Conservation (phyloP, 2,113 vertebrate species). For the Clarias batrachus region DNA sequence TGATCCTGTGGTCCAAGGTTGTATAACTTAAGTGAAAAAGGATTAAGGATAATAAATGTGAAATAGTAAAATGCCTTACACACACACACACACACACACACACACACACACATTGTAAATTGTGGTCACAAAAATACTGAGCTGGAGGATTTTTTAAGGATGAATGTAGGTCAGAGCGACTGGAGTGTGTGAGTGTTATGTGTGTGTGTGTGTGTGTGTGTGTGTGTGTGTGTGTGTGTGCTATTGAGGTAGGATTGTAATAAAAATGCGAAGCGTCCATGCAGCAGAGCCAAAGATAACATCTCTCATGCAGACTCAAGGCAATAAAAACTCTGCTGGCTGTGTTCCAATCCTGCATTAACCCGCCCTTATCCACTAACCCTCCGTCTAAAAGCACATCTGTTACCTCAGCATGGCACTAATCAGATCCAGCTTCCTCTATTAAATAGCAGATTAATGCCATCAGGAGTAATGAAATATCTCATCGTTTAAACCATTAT, state of each 20-base stretch:
- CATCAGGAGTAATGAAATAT: neutral
- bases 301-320: constrained; percentile 32
- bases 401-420: neutral
- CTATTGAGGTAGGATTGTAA: constrained; percentile 14
- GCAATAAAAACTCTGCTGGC: neutral
- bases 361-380: neutral
- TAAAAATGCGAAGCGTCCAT: constrained; percentile 48
- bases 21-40: neutral
- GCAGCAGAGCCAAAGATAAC: constrained; percentile 55
- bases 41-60: neutral
- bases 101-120: neutral
- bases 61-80: neutral
- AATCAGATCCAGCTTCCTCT: neutral
- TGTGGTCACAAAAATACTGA: constrained; percentile 39
- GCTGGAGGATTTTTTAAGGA: constrained; percentile 16
- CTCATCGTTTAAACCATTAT: neutral
- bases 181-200: constrained; percentile 4
- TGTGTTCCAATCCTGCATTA: neutral
- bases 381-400: neutral
- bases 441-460: neutral
- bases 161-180: neutral
- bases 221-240: constrained; percentile 20
- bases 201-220: constrained; percentile 22
- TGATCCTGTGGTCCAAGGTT: neutral
- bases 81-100: neutral